These are phyloP conservation scores for Epinotia ramella DNA, from an alignment of 2,888 invertebrate species.

Conservation along the genomic window DNA sequence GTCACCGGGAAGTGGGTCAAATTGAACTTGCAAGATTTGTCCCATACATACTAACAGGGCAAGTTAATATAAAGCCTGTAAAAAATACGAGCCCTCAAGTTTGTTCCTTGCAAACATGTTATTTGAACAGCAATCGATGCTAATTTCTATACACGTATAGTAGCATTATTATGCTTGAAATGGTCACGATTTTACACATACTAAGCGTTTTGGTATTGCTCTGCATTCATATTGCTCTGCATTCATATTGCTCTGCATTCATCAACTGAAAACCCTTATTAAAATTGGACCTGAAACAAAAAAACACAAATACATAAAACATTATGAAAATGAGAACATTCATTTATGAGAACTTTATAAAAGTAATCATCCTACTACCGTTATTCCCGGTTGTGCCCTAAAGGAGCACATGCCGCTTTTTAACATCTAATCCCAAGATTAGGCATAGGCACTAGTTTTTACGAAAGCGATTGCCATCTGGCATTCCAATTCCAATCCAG, in stretches of 20 bases:
- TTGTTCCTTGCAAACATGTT: constrained; percentile 6
- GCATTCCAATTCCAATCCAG: too few species aligned
- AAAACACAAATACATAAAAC: not conserved
- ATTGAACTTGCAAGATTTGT: too few species aligned
- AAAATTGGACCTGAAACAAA: constrained; percentile 44
- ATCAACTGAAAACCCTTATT: constrained; percentile 42
- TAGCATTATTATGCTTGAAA: constrained; percentile 23
- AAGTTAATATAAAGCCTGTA: too few species aligned
- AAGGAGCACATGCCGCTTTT: too few species aligned
- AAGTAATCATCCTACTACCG: too few species aligned
- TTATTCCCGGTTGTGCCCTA: too few species aligned
- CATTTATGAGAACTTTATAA: not conserved
- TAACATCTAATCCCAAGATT: too few species aligned
- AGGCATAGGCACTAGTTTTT: too few species aligned
- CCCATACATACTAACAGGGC: too few species aligned
- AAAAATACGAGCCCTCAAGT: constrained; percentile 3
- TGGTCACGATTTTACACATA: constrained; percentile 13
- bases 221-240: too few species aligned
- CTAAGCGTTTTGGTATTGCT: constrained; percentile 32
- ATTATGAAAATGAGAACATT: not conserved
- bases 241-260: constrained; percentile 38
- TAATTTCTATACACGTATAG: not conserved
- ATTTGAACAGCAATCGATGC: constrained; percentile 8
- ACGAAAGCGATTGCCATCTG: too few species aligned
- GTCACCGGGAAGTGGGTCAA: too few species aligned